These are phyloP conservation scores for Trachymyrmex cornetzi DNA, from an alignment of 1,140 invertebrate genomes.

Conservation along the genomic window DNA sequence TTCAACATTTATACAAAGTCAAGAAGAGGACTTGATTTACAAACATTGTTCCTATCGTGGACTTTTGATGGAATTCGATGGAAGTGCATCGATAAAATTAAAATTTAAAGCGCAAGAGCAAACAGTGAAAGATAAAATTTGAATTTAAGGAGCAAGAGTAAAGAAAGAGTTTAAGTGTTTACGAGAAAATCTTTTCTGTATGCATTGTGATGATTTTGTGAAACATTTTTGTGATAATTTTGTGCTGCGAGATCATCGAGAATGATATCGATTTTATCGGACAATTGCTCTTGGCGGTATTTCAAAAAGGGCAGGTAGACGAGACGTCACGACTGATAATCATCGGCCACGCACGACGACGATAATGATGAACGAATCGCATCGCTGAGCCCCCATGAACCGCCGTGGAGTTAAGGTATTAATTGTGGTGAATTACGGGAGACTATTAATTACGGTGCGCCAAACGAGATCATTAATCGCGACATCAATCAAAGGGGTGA, in stretches of 20 bases:
- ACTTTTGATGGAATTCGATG: too few relatives aligned
- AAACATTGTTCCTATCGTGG: too few relatives aligned
- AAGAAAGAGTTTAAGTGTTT: background rate
- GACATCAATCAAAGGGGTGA: background rate
- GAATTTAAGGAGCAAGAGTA: background rate
- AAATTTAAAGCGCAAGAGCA: background rate
- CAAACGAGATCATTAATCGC: constrained; percentile 49
- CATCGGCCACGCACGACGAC: constrained; percentile 47
- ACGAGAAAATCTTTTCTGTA: background rate
- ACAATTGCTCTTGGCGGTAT: constrained; percentile 7
- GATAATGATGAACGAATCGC: constrained; percentile 34
- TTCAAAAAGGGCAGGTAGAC: constrained; percentile 23
- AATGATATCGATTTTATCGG: background rate
- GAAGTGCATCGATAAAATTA: background rate
- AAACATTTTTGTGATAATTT: constrained; percentile 18
- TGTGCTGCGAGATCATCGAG: background rate
- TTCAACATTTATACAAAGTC: too few relatives aligned
- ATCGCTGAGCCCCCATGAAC: constrained; percentile 43
- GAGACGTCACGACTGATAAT: constrained; percentile 42
- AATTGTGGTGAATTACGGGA: constrained; percentile 43
- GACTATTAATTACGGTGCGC: constrained; percentile 47
- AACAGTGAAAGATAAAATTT: background rate
- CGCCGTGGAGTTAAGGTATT: constrained; percentile 59
- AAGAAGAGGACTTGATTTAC: too few relatives aligned
- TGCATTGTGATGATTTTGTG: constrained; percentile 12